A percentile compares a stretch with the other conserved stretches of the same genome.
These are phyloP conservation scores for Augiades crinisus DNA, from an alignment of 2,888 invertebrate species.

Conservation along the genomic window DNA sequence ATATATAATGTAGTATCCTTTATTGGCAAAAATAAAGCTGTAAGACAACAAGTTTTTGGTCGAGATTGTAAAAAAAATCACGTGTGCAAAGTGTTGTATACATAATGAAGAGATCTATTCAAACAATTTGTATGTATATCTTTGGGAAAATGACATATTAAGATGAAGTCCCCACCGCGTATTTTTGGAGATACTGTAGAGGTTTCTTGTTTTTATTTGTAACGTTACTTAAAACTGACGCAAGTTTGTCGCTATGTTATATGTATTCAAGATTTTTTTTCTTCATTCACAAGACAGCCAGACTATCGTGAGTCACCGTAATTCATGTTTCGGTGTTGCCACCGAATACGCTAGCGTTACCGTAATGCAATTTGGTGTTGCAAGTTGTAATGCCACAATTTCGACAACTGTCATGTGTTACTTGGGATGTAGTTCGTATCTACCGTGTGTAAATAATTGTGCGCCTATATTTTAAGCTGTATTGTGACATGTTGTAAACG, in stretches of 20 bases:
- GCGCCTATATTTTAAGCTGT: neutral
- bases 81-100: no score
- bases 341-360: slow-evolving; percentile 4
- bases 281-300: neutral
- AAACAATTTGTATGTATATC: no score
- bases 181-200: neutral
- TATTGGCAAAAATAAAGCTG: no score
- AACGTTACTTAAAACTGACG: neutral
- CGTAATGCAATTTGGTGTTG: slow-evolving; percentile 21
- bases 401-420: slow-evolving; percentile 4
- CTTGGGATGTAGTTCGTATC: neutral
- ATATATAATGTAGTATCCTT: no score
- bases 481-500: slow-evolving; percentile 8
- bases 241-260: neutral
- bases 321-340: slow-evolving; percentile 11
- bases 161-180: no score
- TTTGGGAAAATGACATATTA: no score
- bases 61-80: no score
- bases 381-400: slow-evolving; percentile 6
- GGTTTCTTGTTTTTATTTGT: neutral
- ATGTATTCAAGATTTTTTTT: neutral
- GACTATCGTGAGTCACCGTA: slow-evolving; percentile 17
- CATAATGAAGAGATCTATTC: no score
- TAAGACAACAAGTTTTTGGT: no score
- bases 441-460: neutral